A percentile compares a stretch with the other conserved stretches of the same genome.
phyloP scores from a whole-genome alignment of 1,140 invertebrate species.

The Habropoda laboriosa region DNA sequence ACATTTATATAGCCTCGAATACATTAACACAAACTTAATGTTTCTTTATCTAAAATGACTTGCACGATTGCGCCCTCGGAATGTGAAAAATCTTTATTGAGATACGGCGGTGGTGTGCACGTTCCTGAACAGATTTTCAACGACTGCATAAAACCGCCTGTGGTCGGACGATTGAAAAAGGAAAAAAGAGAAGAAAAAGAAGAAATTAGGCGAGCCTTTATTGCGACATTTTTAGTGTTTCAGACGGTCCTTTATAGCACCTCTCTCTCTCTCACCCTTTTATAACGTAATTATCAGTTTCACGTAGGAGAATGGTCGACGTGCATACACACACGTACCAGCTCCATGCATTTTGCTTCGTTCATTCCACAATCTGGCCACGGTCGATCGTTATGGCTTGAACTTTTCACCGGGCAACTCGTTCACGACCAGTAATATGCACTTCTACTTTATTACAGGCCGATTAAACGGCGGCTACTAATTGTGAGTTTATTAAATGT shows the following conservation, averaged over 20 bases:
- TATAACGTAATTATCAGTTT: constrained; percentile 22
- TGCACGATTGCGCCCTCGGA: too few species aligned
- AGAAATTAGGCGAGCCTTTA: background rate
- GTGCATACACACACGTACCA: background rate
- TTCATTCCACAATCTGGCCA: constrained; percentile 10
- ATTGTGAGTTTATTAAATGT: constrained; percentile 48
- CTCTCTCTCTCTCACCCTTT: too few species aligned
- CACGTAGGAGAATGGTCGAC: background rate
- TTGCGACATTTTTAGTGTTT: background rate
- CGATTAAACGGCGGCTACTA: constrained; percentile 40
- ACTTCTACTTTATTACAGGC: constrained; percentile 41
- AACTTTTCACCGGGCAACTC: constrained; percentile 38
- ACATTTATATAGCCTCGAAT: too few species aligned
- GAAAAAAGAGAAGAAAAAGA: too few species aligned
- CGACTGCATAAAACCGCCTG: background rate
- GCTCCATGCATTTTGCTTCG: background rate
- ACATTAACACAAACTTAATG: too few species aligned
- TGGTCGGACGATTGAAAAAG: background rate
- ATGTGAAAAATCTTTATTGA: too few species aligned
- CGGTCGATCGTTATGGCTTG: constrained; percentile 9
- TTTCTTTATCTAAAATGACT: too few species aligned
- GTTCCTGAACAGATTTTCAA: background rate
- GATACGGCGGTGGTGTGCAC: too few species aligned
- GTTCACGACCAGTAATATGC: constrained; percentile 6
- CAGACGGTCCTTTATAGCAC: background rate